These are phyloP conservation scores for Aphis craccivora DNA, from an alignment of 1,140 invertebrate genomes.

Conservation along the genomic window DNA sequence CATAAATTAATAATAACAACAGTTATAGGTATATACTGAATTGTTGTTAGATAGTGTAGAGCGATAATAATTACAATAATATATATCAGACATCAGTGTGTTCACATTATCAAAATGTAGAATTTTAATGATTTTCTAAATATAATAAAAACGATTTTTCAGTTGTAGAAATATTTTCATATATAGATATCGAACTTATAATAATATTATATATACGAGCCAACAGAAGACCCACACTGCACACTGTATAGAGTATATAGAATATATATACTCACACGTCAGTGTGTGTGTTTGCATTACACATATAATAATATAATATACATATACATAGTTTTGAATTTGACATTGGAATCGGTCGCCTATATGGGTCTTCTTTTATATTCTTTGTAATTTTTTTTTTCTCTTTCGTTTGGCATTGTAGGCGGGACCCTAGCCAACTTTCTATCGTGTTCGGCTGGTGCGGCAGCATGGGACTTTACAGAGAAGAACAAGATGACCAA, in stretches of 20 bases:
- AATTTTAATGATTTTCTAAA: not conserved
- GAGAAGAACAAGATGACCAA: not conserved
- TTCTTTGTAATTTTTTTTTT: not conserved
- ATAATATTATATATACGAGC: not conserved
- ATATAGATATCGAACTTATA: not conserved
- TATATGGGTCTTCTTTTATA: constrained; percentile 34
- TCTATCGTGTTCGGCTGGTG: not conserved
- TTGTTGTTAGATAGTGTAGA: not conserved
- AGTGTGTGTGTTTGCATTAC: not conserved
- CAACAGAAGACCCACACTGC: not conserved
- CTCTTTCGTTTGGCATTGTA: constrained; percentile 32
- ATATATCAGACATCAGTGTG: not conserved
- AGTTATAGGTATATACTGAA: not conserved
- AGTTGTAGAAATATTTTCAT: not conserved
- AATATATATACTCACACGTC: not conserved
- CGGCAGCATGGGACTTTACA: not conserved
- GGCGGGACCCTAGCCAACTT: constrained; percentile 20
- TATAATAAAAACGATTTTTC: not conserved
- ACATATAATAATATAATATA: not conserved
- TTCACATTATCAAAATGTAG: not conserved
- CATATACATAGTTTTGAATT: not conserved
- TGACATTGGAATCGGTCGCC: constrained; percentile 14
- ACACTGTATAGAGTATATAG: not conserved
- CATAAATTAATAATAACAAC: not conserved
- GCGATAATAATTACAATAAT: not conserved